Base-by-base conservation (phyloP, 2,888 invertebrate genomes). In the Coelopa pilipes region DNA sequence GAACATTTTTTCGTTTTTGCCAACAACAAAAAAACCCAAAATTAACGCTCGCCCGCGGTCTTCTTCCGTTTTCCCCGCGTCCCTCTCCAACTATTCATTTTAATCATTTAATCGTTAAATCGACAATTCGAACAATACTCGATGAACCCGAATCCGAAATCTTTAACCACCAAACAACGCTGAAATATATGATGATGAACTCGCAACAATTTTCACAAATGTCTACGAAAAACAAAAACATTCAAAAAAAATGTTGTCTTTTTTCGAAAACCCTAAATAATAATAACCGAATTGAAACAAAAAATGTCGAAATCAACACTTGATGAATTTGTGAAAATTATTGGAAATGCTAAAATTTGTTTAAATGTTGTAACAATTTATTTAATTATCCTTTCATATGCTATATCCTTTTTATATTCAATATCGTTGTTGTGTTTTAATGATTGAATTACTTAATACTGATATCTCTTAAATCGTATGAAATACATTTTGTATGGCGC, bases 281-380 rank as follows among this genome's bases (percentile, higher is more conserved):
- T 34, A 34, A 34, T 34, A 34, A 34, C 19, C 12, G 13, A 59
- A 15, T 66, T 66, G 7, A 34, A 34, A 34, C 7, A 34, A 34
- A 34, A 34, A 34, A 34, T 34, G 34, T 13, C 50, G 34, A n/a
- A 34, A 67, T n/a, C n/a, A n/a, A n/a, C n/a, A 45, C 34, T 69
- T 59, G 50, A 60, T 15, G 47, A 70, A 60, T 21, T 69, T 45
- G 12, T 60, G 34, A 62, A n/a, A 17, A 62, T 21, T 15, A 17
- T 63, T 63, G 34, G 15, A 45, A 24, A n/a, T 49, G n/a, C 53
- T 71, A 7, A n/a, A 63, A 66, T 34, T 71, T 71, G 65, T 65
- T 71, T 82, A 81, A 82, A 83, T 82, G 82, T 82, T 83, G 82
- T 82, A 74, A 76, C 70, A 65, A 72, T 65, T 71, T 65, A 63